Conservation (phyloP, 2,113 vertebrate genomes). For the Chloropsis cyanopogon region DNA sequence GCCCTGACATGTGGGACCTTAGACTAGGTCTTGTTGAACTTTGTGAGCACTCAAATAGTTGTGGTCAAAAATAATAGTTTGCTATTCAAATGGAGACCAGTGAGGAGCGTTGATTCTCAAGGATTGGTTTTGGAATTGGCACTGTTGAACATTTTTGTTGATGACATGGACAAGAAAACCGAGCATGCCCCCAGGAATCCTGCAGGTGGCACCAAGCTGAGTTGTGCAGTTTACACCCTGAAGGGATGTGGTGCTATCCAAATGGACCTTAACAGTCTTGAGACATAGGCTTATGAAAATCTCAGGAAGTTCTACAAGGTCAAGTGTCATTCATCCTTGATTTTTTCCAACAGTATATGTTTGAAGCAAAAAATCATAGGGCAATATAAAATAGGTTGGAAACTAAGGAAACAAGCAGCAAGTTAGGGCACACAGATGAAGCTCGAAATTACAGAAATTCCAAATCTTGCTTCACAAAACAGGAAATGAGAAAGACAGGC, state of each 20-base stretch:
- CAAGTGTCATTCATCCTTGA: not conserved
- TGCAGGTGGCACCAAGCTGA: not conserved
- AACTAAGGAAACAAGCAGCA: not conserved
- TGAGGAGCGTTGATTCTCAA: not conserved
- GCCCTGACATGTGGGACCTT: not conserved
- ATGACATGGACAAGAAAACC: not conserved
- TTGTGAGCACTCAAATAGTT: not conserved
- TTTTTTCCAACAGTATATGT: not conserved
- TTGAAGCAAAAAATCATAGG: not conserved
- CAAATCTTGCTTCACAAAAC: not conserved
- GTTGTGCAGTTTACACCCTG: accelerated
- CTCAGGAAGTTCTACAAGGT: not conserved
- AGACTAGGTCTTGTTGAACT: not conserved
- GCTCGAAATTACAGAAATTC: not conserved
- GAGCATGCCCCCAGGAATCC: not conserved
- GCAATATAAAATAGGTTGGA: not conserved
- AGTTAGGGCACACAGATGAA: not conserved
- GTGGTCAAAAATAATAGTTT: not conserved
- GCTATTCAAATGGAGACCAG: not conserved
- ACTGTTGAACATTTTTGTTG: not conserved
- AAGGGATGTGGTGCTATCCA: not conserved
- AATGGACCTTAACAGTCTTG: not conserved
- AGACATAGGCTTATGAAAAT: not conserved
- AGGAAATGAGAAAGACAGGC: not conserved
- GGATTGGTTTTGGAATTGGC: not conserved